Conservation (phyloP, 2,797 vertebrate species). For the Lepilemur ruficaudatus region DNA sequence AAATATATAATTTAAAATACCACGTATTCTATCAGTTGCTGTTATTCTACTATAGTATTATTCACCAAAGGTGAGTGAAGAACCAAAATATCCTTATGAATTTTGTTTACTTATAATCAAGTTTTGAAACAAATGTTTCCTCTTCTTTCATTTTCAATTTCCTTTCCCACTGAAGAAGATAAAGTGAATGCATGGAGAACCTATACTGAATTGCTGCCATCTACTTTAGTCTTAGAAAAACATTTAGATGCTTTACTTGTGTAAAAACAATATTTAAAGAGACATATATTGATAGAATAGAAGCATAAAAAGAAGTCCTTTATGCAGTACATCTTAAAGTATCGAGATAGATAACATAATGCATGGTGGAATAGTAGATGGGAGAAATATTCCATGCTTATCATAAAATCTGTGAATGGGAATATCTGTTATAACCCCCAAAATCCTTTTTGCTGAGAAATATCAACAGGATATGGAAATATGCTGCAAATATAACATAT, state of each 20-base stretch:
- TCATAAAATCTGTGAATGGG: neutral
- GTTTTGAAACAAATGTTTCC: neutral
- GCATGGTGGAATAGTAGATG: neutral
- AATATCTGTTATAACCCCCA: neutral
- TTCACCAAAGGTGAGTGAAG: neutral
- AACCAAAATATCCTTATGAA: neutral
- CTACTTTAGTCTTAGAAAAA: neutral
- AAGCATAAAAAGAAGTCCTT: neutral
- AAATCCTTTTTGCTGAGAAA: slow-evolving; percentile 3
- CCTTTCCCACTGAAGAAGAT: neutral
- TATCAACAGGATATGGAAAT: neutral
- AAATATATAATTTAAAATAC: neutral
- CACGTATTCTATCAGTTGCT: neutral
- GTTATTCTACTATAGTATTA: neutral
- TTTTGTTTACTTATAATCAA: neutral
- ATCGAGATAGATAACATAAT: neutral
- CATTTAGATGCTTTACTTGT: neutral
- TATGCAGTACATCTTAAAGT: neutral
- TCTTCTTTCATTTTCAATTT: neutral
- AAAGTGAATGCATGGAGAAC: neutral
- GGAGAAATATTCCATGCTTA: neutral
- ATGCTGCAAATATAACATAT: slow-evolving; percentile 18
- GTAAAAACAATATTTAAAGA: slow-evolving; percentile 9
- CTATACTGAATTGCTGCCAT: neutral
- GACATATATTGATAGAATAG: neutral